Evolutionary conservation across 2,113 vertebrate species (phyloP).

Genomic region (Cricetomys ansorgei): DNA sequence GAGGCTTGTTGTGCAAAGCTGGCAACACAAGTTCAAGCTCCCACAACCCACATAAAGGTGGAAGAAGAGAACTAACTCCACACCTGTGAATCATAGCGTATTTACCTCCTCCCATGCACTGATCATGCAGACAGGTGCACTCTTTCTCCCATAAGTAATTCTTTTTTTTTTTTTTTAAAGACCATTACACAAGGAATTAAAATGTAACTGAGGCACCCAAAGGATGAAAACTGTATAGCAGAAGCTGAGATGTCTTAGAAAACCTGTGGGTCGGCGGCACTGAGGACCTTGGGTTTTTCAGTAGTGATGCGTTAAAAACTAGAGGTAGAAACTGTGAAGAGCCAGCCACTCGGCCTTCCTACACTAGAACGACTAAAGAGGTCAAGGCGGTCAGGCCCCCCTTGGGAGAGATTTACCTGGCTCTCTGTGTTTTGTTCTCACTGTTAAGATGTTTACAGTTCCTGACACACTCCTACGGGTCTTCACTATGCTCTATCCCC

Average conservation of each 20-base stretch:
- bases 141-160: background rate
- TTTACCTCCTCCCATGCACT: no score
- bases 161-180: background rate
- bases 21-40: background rate
- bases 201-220: background rate
- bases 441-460: background rate
- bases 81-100: background rate
- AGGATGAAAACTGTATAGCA: background rate
- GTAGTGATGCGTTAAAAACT: background rate
- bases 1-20: no score
- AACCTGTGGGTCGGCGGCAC: background rate
- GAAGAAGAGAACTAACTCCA: no score
- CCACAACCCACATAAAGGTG: background rate
- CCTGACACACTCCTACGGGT: background rate
- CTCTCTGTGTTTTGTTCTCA: background rate
- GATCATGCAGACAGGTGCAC: background rate
- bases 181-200: background rate
- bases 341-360: background rate
- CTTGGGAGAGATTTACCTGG: background rate
- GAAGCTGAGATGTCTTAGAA: background rate
- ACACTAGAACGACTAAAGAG: background rate
- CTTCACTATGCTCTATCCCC: background rate
- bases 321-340: background rate
- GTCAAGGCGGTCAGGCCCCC: constrained; percentile 1
- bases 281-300: background rate